Base-by-base conservation (phyloP, 2,797 vertebrate species). In the Harpagifer antarcticus region DNA sequence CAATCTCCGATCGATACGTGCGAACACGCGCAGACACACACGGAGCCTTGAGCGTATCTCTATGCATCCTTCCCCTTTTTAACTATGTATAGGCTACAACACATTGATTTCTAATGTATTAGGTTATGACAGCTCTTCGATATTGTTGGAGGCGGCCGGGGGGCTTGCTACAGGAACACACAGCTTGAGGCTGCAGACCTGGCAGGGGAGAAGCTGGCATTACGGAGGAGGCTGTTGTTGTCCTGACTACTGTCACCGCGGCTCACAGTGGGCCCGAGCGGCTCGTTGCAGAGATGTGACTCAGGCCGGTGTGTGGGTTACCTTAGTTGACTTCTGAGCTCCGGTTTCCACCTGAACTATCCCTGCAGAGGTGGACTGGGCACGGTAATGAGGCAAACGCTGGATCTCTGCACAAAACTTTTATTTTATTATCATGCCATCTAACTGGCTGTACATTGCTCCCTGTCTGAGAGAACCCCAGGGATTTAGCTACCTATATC, bases 101-200 rank as follows among this genome's bases (percentile, higher is more conserved):
- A 58, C 90, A 88, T 90, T 87, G 90, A 89, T 90, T 90, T 89
- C 82, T 88, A 90, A 92, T 93, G 88, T 85, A 90, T 91, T 86
- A 91, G 83, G 70, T 81, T 90, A 88, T 93, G 91, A 91, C 92
- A 91, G 90, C 74, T 93, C 86, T 88, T 90, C 92, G 76, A 90
- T 91, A 86, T 68, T 48, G 86, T 88, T 88, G 72, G 62, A 88
- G 87, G 88, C 86, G 64, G 81, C 86, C 33, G 42, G 52, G 68
- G 71, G 77, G 83, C 68, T 80, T 42, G 58, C 74, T 81, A 71
- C 1, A 33, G 72, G 76, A 80, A 83, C 62, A 53, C 73, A 61
- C 74, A 65, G 78, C 87, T 88, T 3, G 55, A 72, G 84, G 87
- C 86, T 78, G 70, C 69, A 67, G 72, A 73, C 78, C 82, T 86